A percentile compares a stretch with the other conserved stretches of the same genome.
Conservation (phyloP, 2,888 invertebrate species). For the Diaprepes abbreviatus region DNA sequence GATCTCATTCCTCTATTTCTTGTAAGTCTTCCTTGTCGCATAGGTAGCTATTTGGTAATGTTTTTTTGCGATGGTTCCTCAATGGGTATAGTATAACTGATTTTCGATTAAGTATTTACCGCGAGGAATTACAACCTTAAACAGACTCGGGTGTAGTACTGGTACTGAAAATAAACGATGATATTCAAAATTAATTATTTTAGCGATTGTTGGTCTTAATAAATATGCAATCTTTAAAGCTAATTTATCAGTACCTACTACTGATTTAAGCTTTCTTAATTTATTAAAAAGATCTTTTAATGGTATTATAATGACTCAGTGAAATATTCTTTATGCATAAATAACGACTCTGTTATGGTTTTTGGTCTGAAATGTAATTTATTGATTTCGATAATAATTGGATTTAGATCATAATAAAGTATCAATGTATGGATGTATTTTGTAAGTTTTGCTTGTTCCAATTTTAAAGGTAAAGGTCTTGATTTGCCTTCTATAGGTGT, state of each 20-base stretch:
- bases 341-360: not conserved
- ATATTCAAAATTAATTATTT: not conserved
- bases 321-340: not conserved
- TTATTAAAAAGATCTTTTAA: not conserved
- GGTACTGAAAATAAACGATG: conserved; percentile 9
- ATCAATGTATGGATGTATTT: conserved; percentile 7
- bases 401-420: conserved; percentile 20
- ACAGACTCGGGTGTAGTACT: not conserved
- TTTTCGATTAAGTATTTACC: conserved; percentile 2
- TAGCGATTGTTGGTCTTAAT: not conserved
- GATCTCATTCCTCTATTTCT: not conserved
- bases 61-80: not conserved
- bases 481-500: conserved; percentile 5
- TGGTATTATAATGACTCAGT: not conserved
- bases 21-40: not conserved
- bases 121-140: conserved; percentile 2
- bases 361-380: not conserved
- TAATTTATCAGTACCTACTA: not conserved
- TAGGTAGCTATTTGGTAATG: not conserved
- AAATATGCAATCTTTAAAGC: not conserved
- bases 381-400: conserved; percentile 15
- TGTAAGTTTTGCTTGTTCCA: not conserved
- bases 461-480: no score
- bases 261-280: not conserved
- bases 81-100: not conserved